phyloP scores from a whole-genome alignment of 2,113 vertebrate genomes.

The Variabilichromis moorii region DNA sequence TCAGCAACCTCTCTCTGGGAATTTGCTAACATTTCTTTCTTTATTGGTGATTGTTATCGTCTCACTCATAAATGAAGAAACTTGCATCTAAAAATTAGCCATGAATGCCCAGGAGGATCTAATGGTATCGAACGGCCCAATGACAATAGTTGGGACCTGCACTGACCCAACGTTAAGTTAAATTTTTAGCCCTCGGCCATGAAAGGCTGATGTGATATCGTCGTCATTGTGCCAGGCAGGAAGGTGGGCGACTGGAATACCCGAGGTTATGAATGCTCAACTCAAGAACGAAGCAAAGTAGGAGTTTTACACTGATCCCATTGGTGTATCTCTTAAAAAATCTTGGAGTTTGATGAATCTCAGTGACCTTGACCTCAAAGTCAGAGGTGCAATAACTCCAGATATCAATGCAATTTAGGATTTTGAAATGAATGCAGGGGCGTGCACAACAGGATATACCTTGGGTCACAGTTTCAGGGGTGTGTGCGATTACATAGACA shows the following conservation, averaged over 20 bases:
- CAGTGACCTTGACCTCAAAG: neutral
- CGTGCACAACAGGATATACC: neutral
- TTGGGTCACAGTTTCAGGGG: neutral
- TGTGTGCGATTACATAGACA: neutral
- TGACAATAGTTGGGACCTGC: neutral
- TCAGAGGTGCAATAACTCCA: neutral
- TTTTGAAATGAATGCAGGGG: neutral
- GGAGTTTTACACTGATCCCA: rapidly evolving
- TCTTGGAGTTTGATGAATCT: rapidly evolving
- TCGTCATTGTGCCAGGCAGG: neutral
- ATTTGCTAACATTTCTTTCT: neutral
- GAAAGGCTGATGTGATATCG: rapidly evolving
- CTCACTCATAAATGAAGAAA: neutral
- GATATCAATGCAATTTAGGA: rapidly evolving
- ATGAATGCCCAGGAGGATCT: neutral
- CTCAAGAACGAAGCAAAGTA: neutral
- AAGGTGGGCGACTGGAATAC: neutral
- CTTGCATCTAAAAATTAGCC: rapidly evolving
- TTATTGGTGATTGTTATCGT: neutral
- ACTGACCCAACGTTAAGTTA: rapidly evolving
- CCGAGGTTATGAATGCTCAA: rapidly evolving
- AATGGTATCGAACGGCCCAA: rapidly evolving
- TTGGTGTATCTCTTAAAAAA: neutral
- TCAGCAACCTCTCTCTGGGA: rapidly evolving
- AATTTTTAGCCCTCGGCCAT: rapidly evolving